A percentile compares a stretch with the other conserved stretches of the same genome.
Evolutionary conservation across 1,140 invertebrate genomes (phyloP).

Genomic region (Halictus rubicundus): DNA sequence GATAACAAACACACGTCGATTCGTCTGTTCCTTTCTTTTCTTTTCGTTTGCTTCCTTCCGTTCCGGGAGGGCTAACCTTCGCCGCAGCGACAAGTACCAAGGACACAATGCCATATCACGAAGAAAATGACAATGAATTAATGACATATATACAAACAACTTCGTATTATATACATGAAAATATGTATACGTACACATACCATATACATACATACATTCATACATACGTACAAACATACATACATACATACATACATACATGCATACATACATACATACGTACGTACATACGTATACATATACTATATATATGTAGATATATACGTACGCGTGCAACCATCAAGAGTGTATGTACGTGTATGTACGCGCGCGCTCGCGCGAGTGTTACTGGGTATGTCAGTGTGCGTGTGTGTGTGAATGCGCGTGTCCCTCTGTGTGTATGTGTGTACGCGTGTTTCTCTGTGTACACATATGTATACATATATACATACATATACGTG

Average conservation of each 20-base stretch:
- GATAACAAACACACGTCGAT: slow-evolving; percentile 46
- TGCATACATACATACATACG: slow-evolving; percentile 70
- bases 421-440: no score
- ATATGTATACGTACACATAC: slow-evolving; percentile 73
- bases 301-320: slow-evolving; percentile 63
- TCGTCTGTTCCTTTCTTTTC: slow-evolving; percentile 2
- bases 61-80: slow-evolving; percentile 24
- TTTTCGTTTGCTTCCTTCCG: slow-evolving; percentile 6
- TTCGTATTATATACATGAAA: slow-evolving; percentile 78
- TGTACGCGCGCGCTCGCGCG: slow-evolving; percentile 48
- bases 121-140: slow-evolving; percentile 70
- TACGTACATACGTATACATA: slow-evolving; percentile 71
- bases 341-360: slow-evolving; percentile 64
- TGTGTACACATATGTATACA: slow-evolving; percentile 72
- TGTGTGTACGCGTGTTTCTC: background rate
- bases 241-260: slow-evolving; percentile 65
- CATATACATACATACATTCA: slow-evolving; percentile 64
- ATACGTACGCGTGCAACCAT: slow-evolving; percentile 68
- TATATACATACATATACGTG: slow-evolving; percentile 72
- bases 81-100: slow-evolving; percentile 54
- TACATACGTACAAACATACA: slow-evolving; percentile 69
- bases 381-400: no score
- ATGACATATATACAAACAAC: slow-evolving; percentile 80
- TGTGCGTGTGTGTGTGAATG: no score
- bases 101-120: slow-evolving; percentile 64